Evolutionary conservation across 2,113 vertebrate species (phyloP).

Genomic region (Solenodon paradoxus): DNA sequence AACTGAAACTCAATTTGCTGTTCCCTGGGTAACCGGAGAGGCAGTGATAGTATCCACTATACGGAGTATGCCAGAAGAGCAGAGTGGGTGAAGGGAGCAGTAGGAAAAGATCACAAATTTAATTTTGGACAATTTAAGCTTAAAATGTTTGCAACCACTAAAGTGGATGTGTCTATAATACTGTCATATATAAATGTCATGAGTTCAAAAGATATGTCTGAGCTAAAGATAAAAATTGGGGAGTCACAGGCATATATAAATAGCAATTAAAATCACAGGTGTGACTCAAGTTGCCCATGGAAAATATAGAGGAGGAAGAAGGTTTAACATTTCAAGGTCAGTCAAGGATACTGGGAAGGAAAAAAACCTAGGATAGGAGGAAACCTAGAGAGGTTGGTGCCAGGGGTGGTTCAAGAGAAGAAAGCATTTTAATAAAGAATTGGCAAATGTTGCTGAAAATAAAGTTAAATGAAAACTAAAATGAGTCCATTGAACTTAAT

Average conservation of each 20-base stretch:
- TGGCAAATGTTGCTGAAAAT: neutral
- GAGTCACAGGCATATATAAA: neutral
- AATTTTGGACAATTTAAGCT: neutral
- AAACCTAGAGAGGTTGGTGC: neutral
- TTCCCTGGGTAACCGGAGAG: neutral
- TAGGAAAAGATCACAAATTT: neutral
- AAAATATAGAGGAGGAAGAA: neutral
- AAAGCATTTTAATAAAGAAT: neutral
- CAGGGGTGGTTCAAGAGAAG: neutral
- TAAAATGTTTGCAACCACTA: neutral
- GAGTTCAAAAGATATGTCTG: neutral
- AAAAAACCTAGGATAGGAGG: neutral
- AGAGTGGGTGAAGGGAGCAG: neutral
- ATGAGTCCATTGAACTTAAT: neutral
- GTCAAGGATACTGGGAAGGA: neutral
- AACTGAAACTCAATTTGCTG: neutral
- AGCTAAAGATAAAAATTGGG: neutral
- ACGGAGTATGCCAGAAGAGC: neutral
- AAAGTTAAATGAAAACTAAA: constrained; percentile 22
- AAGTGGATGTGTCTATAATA: neutral
- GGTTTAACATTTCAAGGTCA: neutral
- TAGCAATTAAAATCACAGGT: neutral
- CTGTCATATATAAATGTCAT: neutral
- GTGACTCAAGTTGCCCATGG: too few species aligned
- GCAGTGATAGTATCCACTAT: neutral